A percentile compares a stretch with the other conserved stretches of the same genome.
Conservation (phyloP, 2,888 invertebrate genomes). For the Anorthoa munda region DNA sequence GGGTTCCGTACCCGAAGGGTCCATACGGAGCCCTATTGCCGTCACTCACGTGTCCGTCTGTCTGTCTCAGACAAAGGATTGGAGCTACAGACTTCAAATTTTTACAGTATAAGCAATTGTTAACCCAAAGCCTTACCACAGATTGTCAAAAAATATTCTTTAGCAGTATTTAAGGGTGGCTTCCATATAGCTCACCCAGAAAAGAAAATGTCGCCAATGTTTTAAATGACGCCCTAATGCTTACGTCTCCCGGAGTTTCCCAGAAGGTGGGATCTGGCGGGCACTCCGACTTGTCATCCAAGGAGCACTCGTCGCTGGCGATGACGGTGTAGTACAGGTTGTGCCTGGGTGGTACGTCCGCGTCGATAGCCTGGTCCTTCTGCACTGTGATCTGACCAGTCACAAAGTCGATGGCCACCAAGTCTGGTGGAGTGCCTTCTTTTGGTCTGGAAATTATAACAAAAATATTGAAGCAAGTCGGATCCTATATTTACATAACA, state of each 20-base stretch:
- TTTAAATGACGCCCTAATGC: slow-evolving; percentile 18
- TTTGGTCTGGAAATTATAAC: slow-evolving; percentile 76
- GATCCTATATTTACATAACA: too few relatives aligned
- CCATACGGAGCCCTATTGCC: too few relatives aligned
- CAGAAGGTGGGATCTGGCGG: slow-evolving; percentile 78
- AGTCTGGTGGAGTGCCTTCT: slow-evolving; percentile 81
- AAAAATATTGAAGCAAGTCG: background rate
- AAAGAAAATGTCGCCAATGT: too few relatives aligned
- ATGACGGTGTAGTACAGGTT: slow-evolving; percentile 89
- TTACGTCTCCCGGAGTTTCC: slow-evolving; percentile 84
- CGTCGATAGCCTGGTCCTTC: slow-evolving; percentile 86
- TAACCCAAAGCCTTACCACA: too few relatives aligned
- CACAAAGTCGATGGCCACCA: slow-evolving; percentile 87
- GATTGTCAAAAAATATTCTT: too few relatives aligned
- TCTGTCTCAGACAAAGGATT: too few relatives aligned
- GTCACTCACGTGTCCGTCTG: too few relatives aligned
- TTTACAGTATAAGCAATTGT: too few relatives aligned
- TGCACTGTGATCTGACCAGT: slow-evolving; percentile 90
- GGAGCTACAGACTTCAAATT: too few relatives aligned
- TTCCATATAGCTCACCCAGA: too few relatives aligned
- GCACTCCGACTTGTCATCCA: slow-evolving; percentile 73
- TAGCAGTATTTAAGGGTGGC: too few relatives aligned
- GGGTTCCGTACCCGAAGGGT: too few relatives aligned
- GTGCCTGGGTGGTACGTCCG: slow-evolving; percentile 87
- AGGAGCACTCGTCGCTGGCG: slow-evolving; percentile 88